A percentile compares a stretch with the other conserved stretches of the same genome.
Evolutionary conservation across 1,140 invertebrate genomes (phyloP).

Genomic region (Pseudachorutes palmiensis): DNA sequence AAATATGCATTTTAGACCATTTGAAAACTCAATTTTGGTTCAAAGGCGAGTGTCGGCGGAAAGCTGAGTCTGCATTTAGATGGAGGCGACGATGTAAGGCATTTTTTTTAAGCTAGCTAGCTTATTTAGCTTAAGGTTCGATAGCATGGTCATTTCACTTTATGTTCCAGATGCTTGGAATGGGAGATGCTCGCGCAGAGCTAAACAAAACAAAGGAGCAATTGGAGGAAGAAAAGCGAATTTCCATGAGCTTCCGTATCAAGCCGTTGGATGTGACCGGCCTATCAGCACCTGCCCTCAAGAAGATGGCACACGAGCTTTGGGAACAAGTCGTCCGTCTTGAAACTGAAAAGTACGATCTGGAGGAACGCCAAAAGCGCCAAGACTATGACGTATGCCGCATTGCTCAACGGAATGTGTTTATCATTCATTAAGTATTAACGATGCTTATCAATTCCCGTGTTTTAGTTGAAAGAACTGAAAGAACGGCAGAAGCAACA

Average conservation of each 20-base stretch:
- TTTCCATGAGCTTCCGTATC: conserved; percentile 50
- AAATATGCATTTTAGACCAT: background rate
- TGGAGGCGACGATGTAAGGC: background rate
- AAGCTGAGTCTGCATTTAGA: conserved; percentile 24
- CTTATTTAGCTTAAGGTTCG: too few relatives aligned
- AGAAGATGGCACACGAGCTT: conserved; percentile 52
- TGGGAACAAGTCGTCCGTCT: conserved; percentile 51
- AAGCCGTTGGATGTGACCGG: conserved; percentile 48
- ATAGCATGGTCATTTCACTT: background rate
- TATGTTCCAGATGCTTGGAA: conserved; percentile 6
- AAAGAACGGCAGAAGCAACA: conserved; percentile 50
- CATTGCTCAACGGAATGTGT: background rate
- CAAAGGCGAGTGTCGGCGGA: background rate
- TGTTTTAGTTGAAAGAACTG: conserved; percentile 49
- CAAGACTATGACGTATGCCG: conserved; percentile 93
- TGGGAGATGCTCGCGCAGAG: conserved; percentile 44
- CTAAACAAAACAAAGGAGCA: conserved; percentile 58
- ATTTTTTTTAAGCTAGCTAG: background rate
- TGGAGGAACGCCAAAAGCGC: conserved; percentile 67
- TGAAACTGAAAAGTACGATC: conserved; percentile 58
- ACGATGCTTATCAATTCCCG: background rate
- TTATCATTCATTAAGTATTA: too few relatives aligned
- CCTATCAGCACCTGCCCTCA: conserved; percentile 43
- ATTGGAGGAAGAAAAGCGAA: conserved; percentile 55
- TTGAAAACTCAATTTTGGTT: background rate